Percentiles rank a stretch among this genome's conserved stretches.
These are phyloP conservation scores for Papilio glaucus DNA, from an alignment of 1,140 invertebrate genomes.

Conservation along the genomic window DNA sequence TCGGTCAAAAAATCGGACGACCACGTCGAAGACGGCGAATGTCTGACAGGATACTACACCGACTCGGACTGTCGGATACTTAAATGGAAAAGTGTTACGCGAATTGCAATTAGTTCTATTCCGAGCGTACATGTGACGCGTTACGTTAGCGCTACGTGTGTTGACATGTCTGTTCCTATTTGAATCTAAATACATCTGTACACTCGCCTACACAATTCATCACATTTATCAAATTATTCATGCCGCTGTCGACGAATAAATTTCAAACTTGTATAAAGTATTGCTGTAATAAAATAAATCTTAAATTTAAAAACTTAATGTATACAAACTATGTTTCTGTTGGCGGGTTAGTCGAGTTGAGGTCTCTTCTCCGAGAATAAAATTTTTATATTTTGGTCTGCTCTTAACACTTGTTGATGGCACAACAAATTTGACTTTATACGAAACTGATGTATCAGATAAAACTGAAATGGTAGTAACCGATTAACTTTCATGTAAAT, in stretches of 20 bases:
- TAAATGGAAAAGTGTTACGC: slow-evolving; percentile 48
- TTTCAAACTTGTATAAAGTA: slow-evolving; percentile 28
- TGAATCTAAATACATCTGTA: slow-evolving; percentile 40
- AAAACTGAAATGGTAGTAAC: too few relatives aligned
- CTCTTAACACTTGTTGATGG: too few relatives aligned
- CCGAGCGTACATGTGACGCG: slow-evolving; percentile 23
- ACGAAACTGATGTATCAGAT: too few relatives aligned
- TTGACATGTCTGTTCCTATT: slow-evolving; percentile 39
- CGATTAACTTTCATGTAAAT: too few relatives aligned
- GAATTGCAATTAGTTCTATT: slow-evolving; percentile 30
- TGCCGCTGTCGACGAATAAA: slow-evolving; percentile 41
- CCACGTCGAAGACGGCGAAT: slow-evolving; percentile 31
- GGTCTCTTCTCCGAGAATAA: too few relatives aligned
- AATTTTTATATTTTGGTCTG: too few relatives aligned
- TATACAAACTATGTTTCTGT: not conserved
- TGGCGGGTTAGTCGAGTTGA: not conserved
- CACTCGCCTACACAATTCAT: slow-evolving; percentile 43
- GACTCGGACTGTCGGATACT: slow-evolving; percentile 37
- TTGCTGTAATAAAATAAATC: not conserved
- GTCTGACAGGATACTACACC: not conserved
- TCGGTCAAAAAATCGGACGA: slow-evolving; percentile 39
- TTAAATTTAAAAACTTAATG: not conserved
- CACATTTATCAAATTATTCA: slow-evolving; percentile 50
- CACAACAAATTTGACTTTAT: too few relatives aligned
- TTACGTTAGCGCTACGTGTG: slow-evolving; percentile 25